Base-by-base conservation (phyloP, 2,113 vertebrate species). In the Gallinago media region DNA sequence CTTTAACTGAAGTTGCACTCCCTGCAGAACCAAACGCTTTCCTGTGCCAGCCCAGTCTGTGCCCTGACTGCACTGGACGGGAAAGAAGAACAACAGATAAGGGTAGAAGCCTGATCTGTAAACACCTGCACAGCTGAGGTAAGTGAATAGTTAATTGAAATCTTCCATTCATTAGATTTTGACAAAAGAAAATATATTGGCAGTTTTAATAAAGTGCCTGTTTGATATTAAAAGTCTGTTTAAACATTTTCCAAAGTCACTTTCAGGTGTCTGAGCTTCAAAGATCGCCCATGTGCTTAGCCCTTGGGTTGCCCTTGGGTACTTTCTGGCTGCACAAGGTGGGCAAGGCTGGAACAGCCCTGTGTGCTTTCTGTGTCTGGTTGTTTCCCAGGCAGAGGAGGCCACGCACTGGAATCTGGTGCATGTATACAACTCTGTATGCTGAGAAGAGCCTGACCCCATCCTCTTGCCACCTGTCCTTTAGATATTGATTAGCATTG, bases 1-100 rank as follows among this genome's bases (percentile, higher is more conserved):
- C 59, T 71, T 85, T 49, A 36, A 25, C n/a, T n/a, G 8, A 40
- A 19, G 11, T 17, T 1, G 0, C 29, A 21, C 36, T 67, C 67
- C 36, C 61, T 82, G 70, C 73, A 66, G 85, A 87, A n/a, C 19
- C 12, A 34, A 84, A 47, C 0, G 2, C 1, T 4, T 46, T 77
- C 49, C 50, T 46, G 23, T 67, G 42, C 44, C 77, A 70, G 65
- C n/a, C 46, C 50, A 58, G 1, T 9, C 66, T 74, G 26, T 49
- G 27, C 54, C 5, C 1, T 77, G 63, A 29, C 58, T 68, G 62
- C 40, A 17, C 47, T 22, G n/a, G 66, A 4, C 32, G 34, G 71
- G 75, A 68, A 88, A 71, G 34, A 52, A 1, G 0, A 40, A 40
- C 49, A 56, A 3, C 20, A 0, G 0, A 0, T 58, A 34, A 31